Evolutionary conservation across 92 coral and sea anemone genomes (phyloP).

Genomic region (Paragorgia papillata): DNA sequence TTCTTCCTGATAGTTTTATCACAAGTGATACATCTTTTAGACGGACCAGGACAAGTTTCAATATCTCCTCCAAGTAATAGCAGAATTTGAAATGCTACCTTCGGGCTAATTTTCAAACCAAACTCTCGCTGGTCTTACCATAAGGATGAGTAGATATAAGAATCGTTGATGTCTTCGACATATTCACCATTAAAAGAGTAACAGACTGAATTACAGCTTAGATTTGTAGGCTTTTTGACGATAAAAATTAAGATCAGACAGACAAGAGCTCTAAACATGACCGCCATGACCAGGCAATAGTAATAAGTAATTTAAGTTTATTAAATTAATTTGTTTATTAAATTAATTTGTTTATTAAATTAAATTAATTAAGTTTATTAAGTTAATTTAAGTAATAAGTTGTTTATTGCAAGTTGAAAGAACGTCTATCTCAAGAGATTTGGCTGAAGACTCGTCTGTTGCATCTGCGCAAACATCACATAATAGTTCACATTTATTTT

Average conservation of each 20-base stretch:
- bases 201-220: constrained; percentile 3
- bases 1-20: background rate
- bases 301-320: no score
- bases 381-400: no score
- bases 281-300: background rate
- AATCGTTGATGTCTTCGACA: background rate
- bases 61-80: constrained; percentile 12
- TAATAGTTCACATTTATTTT: no score
- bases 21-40: background rate
- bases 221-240: constrained; percentile 25
- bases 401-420: no score
- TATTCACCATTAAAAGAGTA: constrained; percentile 6
- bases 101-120: background rate
- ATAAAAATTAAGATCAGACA: constrained; percentile 1
- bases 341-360: no score
- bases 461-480: no score
- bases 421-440: no score
- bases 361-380: no score
- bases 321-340: no score
- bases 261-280: constrained; percentile 17
- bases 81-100: constrained; percentile 5
- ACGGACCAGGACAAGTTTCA: constrained; percentile 21
- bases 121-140: background rate
- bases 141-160: constrained; percentile 6
- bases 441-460: no score